These are phyloP conservation scores for Larimichthys polyactis DNA, from an alignment of 2,113 vertebrate species.

Conservation along the genomic window DNA sequence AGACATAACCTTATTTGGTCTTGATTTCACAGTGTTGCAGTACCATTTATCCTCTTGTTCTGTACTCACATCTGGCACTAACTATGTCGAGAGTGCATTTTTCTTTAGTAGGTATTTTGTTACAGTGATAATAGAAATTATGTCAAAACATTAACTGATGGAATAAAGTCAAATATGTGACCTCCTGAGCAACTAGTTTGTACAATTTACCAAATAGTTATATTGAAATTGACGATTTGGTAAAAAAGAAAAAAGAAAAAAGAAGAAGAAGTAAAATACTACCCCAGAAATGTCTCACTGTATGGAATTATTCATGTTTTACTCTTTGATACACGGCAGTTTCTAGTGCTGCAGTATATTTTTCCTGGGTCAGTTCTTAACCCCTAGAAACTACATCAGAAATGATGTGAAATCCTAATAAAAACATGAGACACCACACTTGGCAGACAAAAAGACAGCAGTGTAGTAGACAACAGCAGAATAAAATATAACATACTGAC, in stretches of 20 bases:
- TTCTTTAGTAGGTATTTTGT: conserved; percentile 11
- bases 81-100: not conserved
- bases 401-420: conserved; percentile 14
- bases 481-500: not conserved
- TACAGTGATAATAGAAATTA: conserved; percentile 21
- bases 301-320: not conserved
- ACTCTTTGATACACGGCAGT: not conserved
- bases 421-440: conserved; percentile 11
- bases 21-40: not conserved
- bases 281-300: not conserved
- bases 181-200: not conserved
- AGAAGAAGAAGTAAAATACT: not conserved
- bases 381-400: not conserved
- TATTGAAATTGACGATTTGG: not conserved
- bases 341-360: not conserved
- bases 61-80: not conserved
- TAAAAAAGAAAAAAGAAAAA: not conserved
- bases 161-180: not conserved
- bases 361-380: not conserved
- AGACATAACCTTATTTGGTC: not conserved
- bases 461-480: not conserved
- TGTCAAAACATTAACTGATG: conserved; percentile 9
- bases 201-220: not conserved
- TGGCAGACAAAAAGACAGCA: not conserved
- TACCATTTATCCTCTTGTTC: not conserved